Evolutionary conservation across 2,888 invertebrate species (phyloP).

Genomic region (Mesorhabditis sp.): DNA sequence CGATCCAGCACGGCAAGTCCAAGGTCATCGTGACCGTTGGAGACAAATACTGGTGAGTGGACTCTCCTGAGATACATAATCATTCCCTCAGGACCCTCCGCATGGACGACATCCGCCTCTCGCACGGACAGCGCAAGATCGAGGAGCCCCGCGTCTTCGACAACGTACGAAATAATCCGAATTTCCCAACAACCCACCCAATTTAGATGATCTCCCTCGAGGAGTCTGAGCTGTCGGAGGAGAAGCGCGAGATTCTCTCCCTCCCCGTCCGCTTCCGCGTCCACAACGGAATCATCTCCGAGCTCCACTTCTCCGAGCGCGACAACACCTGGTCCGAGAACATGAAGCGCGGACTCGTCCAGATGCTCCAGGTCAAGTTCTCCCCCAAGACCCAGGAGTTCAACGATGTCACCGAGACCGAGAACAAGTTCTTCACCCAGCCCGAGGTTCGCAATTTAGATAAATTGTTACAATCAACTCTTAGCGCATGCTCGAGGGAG

Average conservation of each 20-base stretch:
- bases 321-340: conserved; percentile 50
- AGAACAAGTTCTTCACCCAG: conserved; percentile 21
- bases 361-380: conserved; percentile 38
- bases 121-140: conserved; percentile 1
- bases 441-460: conserved; percentile 15
- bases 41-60: background rate
- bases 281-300: conserved; percentile 43
- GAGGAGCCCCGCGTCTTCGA: conserved; percentile 6
- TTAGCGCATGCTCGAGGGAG: conserved; percentile 40
- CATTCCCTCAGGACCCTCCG: background rate
- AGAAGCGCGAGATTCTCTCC: conserved; percentile 32
- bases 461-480: conserved; percentile 9
- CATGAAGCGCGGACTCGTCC: conserved; percentile 52
- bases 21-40: conserved; percentile 3
- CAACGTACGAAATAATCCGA: background rate
- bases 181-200: background rate
- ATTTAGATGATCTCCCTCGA: conserved; percentile 27
- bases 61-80: too few relatives aligned
- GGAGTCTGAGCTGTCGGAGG: conserved; percentile 24
- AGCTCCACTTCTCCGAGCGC: conserved; percentile 25
- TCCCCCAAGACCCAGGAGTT: conserved; percentile 23
- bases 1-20: background rate
- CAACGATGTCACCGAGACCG: conserved; percentile 17
- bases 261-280: conserved; percentile 44
- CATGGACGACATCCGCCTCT: background rate